phyloP scores from a whole-genome alignment of 1,140 invertebrate genomes.

The Polypedilum pembai region DNA sequence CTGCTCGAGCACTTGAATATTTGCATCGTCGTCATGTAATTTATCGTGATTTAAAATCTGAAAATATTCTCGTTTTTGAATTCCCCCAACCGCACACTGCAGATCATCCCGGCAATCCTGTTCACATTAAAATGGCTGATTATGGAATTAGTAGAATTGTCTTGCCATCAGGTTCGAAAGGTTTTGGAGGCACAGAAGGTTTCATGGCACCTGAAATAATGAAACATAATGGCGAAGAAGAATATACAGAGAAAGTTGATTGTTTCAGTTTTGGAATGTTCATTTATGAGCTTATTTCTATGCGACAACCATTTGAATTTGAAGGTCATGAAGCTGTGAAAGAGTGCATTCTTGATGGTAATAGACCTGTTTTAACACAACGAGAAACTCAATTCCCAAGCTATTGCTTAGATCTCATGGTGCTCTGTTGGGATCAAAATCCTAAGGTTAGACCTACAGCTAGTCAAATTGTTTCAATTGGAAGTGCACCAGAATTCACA shows the following conservation, averaged over 20 bases:
- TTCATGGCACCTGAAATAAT: slow-evolving; percentile 99
- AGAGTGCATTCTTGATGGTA: slow-evolving; percentile 91
- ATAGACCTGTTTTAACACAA: slow-evolving; percentile 76
- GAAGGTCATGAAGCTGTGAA: slow-evolving; percentile 91
- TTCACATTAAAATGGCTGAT: slow-evolving; percentile 90
- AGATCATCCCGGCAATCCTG: slow-evolving; percentile 54
- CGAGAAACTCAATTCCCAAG: slow-evolving; percentile 79
- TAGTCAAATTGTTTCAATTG: slow-evolving; percentile 86
- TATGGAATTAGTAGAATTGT: slow-evolving; percentile 90
- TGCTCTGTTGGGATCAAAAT: slow-evolving; percentile 87
- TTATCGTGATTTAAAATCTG: slow-evolving; percentile 94
- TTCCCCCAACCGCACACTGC: slow-evolving; percentile 57
- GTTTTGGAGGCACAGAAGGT: slow-evolving; percentile 93
- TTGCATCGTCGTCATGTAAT: slow-evolving; percentile 91
- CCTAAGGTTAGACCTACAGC: slow-evolving; percentile 79
- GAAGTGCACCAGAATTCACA: slow-evolving; percentile 85
- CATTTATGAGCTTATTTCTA: slow-evolving; percentile 88
- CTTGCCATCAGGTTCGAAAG: slow-evolving; percentile 85
- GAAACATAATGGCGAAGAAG: slow-evolving; percentile 95
- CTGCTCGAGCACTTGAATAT: slow-evolving; percentile 91
- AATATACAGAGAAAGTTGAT: slow-evolving; percentile 97
- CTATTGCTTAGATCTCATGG: slow-evolving; percentile 91
- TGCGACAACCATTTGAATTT: slow-evolving; percentile 93
- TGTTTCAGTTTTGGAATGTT: slow-evolving; percentile 99
- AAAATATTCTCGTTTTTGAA: slow-evolving; percentile 96